Conservation (phyloP, 2,797 vertebrate genomes). For the Catharus ustulatus region DNA sequence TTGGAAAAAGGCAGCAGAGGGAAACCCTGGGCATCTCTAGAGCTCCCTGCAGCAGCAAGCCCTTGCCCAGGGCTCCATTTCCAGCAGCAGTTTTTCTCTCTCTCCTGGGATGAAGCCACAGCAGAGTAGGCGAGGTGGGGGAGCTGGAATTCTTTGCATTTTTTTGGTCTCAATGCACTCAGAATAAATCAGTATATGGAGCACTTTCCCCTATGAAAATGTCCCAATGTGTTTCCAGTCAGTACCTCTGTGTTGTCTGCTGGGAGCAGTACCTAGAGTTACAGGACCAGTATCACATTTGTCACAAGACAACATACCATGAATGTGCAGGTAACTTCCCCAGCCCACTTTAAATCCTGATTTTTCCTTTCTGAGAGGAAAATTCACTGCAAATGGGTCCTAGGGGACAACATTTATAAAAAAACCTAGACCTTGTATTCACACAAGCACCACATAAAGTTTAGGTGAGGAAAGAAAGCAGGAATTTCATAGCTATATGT, state of each 20-base stretch:
- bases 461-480: neutral
- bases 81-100: neutral
- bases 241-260: neutral
- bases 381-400: neutral
- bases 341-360: neutral
- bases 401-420: neutral
- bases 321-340: neutral
- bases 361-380: neutral
- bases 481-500: neutral
- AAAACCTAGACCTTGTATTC: neutral
- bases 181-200: neutral
- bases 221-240: neutral
- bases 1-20: neutral
- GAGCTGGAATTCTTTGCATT: neutral
- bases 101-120: neutral
- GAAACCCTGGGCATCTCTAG: neutral
- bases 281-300: neutral
- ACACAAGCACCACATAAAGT: neutral
- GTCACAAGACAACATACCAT: neutral
- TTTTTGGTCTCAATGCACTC: neutral
- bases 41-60: neutral
- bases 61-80: neutral
- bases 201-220: neutral
- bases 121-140: neutral
- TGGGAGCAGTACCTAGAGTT: neutral